Evolutionary conservation across 2,797 vertebrate genomes (phyloP), one percentile per base, ranked within the genome.

Genomic region (Onychomys leucogaster): DNA sequence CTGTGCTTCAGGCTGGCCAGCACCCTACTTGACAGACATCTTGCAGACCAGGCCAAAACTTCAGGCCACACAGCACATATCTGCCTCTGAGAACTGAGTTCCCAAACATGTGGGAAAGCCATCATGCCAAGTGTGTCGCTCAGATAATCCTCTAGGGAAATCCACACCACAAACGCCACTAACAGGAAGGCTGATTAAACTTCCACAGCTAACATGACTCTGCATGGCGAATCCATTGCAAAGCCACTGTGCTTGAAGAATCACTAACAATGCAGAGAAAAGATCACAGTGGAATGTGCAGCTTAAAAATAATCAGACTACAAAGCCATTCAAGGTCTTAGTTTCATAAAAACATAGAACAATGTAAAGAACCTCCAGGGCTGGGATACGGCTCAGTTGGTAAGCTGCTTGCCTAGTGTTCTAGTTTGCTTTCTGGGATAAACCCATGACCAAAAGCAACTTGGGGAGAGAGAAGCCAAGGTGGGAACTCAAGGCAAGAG

Each of bases 291-390:
- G 63, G 59, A 91, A 91, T n/a, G 4, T 25, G 83, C 17, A 34
- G 46, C n/a, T 46, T 71, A 41, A 81, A 21, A 84, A 75, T 85
- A 61, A 81, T 9, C n/a, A 94, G 43, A 77, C 63, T 46, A 12
- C 13, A 94, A 94, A 82, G 81, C 75, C 29, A 83, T 16, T 6
- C 55, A 52, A 94, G 57, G 69, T 2, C 17, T 57, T 71, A 29
- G 49, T 89, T 91, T 95, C 75, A 78, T 80, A 93, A 94, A 84
- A 96, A 37, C 83, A 65, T 25, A 92, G 23, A 96, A 82, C 83
- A 89, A 90, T 57, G 16, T 63, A 82, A 95, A 94, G 73, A 73
- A 86, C 57, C 49, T 57, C 19, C 8, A 52, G 49, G 65, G 34
- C 23, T 37, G 49, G 14, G 14, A 10, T 29, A 19, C 6, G 29